Base-by-base conservation (phyloP, 2,888 invertebrate species). In the Tipula lateralis region DNA sequence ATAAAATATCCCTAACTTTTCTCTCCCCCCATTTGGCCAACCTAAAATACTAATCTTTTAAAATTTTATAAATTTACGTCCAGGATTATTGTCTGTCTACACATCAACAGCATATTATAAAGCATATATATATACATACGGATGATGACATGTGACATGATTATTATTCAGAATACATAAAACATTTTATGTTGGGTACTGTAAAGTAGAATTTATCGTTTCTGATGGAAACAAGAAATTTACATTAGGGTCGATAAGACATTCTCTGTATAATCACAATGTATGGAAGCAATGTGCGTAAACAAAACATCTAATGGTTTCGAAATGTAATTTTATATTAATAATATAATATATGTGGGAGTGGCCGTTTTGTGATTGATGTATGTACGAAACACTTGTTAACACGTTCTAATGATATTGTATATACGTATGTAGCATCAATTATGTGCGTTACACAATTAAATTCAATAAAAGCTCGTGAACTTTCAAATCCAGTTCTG, bases 321-420 rank as follows among this genome's bases (percentile, higher is more conserved):
- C 19, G 9, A 50, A 50, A 50, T 50, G 50, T 19, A 50, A 50
- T 50, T 50, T 19, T 19, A 50, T 50, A 19, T 24, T 7, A 50
- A 50, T 50, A 66, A 66, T 12, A 24, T 24, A 39, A 39, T 39
- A 66, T 24, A 9, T 50, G 16, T 50, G 24, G 66, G 66, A 24
- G 66, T 66, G 24, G 19, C 1, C 1, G 7, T 66, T 66, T 66
- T 66, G 19, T 66, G 66, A 66, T 66, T 66, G 66, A 66, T 66
- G 66, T 39, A 39, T n/a, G n/a, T 66, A 44, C 44, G 66, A 66
- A 66, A 44, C 44, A 66, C 66, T 66, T 66, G 66, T 66, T 66
- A 66, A 66, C 66, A 66, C 24, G 2, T 9, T 24, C 24, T 24
- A 19, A 66, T 66, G 19, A 24, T 19, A 24, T 66, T 66, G 24